These are phyloP conservation scores for Tragulus kanchil DNA, from an alignment of 2,113 vertebrate species.

Conservation along the genomic window DNA sequence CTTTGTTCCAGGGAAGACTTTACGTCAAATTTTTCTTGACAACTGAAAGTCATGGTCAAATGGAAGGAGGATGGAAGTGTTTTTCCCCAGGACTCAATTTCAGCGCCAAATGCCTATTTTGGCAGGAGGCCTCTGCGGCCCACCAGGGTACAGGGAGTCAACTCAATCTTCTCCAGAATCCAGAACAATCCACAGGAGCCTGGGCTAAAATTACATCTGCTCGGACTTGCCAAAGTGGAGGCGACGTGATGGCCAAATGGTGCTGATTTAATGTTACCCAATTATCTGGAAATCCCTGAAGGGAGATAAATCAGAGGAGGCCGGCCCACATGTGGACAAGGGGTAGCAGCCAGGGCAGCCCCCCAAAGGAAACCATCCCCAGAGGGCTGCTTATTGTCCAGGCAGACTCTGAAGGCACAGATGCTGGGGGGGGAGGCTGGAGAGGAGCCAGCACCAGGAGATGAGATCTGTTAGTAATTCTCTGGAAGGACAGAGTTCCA, in stretches of 20 bases:
- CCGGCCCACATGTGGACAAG: neutral
- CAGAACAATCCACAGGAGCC: conserved; percentile 61
- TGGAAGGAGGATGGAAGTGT: conserved; percentile 5
- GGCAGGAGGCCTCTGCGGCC: conserved; percentile 49
- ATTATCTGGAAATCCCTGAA: conserved; percentile 62
- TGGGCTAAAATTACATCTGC: conserved; percentile 65
- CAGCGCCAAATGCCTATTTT: conserved; percentile 70
- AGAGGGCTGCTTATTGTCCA: conserved; percentile 62
- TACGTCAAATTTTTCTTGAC: conserved; percentile 42
- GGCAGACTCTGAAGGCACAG: conserved; percentile 6
- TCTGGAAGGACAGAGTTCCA: conserved; percentile 74
- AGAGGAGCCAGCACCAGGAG: neutral
- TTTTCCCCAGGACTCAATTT: conserved; percentile 44
- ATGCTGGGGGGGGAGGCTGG: conserved; percentile 59
- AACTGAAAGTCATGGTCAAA: conserved; percentile 41
- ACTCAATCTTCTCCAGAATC: conserved; percentile 79
- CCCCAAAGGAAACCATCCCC: conserved; percentile 54
- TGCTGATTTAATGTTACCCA: conserved; percentile 70
- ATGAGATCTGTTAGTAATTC: conserved; percentile 80
- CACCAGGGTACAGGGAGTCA: conserved; percentile 44
- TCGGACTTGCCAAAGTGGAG: conserved; percentile 31
- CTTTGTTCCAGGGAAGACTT: neutral
- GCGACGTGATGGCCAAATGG: conserved; percentile 55
- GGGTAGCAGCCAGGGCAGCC: conserved; percentile 22
- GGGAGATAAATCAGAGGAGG: conserved; percentile 49